Base-by-base conservation (phyloP, 1,140 invertebrate genomes). In the Adoxophyes honmai region DNA sequence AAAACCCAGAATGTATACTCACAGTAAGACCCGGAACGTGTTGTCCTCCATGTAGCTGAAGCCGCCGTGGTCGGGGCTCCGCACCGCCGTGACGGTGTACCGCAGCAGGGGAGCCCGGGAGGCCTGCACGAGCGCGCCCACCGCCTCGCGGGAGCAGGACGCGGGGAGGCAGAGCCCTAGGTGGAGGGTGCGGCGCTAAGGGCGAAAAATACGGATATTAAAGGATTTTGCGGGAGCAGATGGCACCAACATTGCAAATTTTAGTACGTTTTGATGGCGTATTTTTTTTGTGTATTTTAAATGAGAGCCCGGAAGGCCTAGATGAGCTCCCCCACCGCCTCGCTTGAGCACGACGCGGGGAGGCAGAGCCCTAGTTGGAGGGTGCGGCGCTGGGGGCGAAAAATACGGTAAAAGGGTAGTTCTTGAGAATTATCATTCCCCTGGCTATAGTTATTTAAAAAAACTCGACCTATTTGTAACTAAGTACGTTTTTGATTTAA, bases 341-440 rank as follows among this genome's bases (percentile, higher is more conserved):
- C 70, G 10, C 91, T 90, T 2, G 81, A 86, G 75, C 95, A 96
- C 0, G 91, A 90, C 28, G 90, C 90, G 4, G 95, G 95, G 34
- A 96, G 83, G 70, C 95, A 96, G 1, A 95, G 78, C 0, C 95
- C 95, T 9, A 95, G 78, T 53, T 94, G 92, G 28, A 95, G 86
- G 4, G 91, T 91, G 71, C 72, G 90, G 68, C 92, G 92, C 82
- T 77, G 86, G 70, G 62, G 16, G 51, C 15, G 34, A 37, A n/a
- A 57, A n/a, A n/a, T n/a, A n/a, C n/a, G n/a, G n/a, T n/a, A n/a
- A n/a, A n/a, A n/a, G n/a, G n/a, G n/a, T n/a, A n/a, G n/a, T n/a
- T n/a, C n/a, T n/a, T n/a, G n/a, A n/a, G n/a, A n/a, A n/a, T n/a
- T n/a, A n/a, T n/a, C n/a, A n/a, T n/a, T n/a, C n/a, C n/a, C n/a